A percentile compares a stretch with the other conserved stretches of the same genome.
These are phyloP conservation scores for Ophioninae sp. DNA, from an alignment of 2,888 invertebrate species.

Conservation along the genomic window DNA sequence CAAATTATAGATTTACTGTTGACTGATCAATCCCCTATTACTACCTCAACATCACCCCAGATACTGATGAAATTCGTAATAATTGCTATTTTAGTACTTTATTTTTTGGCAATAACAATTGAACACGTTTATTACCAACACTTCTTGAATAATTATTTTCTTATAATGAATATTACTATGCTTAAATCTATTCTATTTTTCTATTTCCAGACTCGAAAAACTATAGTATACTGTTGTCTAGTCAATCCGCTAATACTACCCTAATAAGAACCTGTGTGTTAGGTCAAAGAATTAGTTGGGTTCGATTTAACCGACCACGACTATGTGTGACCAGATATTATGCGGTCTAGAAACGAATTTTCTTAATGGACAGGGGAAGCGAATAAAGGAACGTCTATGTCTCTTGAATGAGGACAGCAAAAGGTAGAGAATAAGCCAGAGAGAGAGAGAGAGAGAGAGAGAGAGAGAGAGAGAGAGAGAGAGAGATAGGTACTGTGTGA, in stretches of 20 bases:
- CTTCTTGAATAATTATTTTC: too few relatives aligned
- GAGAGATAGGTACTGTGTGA: slow-evolving; percentile 10
- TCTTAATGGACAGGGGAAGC: slow-evolving; percentile 35
- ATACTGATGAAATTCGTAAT: too few relatives aligned
- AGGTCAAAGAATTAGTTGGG: slow-evolving; percentile 27
- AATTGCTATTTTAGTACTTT: too few relatives aligned
- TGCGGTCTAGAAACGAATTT: slow-evolving; percentile 42
- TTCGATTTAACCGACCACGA: slow-evolving; percentile 16
- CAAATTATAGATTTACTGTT: too few relatives aligned
- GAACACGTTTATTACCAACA: too few relatives aligned
- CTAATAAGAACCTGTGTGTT: slow-evolving; percentile 36
- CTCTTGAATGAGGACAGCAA: background rate
- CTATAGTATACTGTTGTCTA: background rate
- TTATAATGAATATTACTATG: too few relatives aligned
- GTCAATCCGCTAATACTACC: slow-evolving; percentile 1
- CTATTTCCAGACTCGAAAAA: too few relatives aligned
- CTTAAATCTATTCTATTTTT: too few relatives aligned
- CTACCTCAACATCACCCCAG: too few relatives aligned
- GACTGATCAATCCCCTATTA: background rate
- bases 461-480: background rate
- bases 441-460: too few relatives aligned
- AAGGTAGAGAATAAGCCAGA: background rate
- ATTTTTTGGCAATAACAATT: too few relatives aligned
- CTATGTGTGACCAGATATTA: slow-evolving; percentile 4
- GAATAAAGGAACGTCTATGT: slow-evolving; percentile 6